Base-by-base conservation (phyloP, 2,113 vertebrate species). In the Poeciliopsis prolifica region DNA sequence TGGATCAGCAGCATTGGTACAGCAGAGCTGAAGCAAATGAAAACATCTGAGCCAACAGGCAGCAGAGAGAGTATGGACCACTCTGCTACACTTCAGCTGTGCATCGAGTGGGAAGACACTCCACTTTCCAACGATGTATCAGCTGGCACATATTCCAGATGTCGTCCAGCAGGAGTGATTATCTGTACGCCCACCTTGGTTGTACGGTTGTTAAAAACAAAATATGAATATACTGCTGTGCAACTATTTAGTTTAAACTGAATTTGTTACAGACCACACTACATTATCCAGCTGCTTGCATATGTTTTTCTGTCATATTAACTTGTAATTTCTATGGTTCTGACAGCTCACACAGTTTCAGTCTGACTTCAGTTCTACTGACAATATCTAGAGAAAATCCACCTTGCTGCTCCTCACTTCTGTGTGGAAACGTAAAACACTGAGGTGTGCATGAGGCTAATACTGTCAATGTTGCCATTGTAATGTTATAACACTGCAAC, bases 131-230 rank as follows among this genome's bases (percentile, higher is more conserved):
- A 37, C 24, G 10, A 35, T 37, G 22, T 33, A n/a, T 65, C 22
- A 65, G 22, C 22, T 37, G 33, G 9, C 28, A 17, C 29, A 17
- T 62, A 30, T 33, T 35, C 8, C 19, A 35, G 63, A 33, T 33
- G 15, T 19, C 11, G 24, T 37, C 31, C 3, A 5, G 19, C 9
- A 24, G 63, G 19, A 10, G n/a, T 58, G 5, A 24, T n/a, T 22
- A 35, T 33, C 31, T 12, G 22, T n/a, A 35, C 31, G 30, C 33
- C 31, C 63, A 65, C 63, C 31, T 24, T 10, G 17, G 31, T 33
- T n/a, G n/a, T n/a, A n/a, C n/a, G n/a, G n/a, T n/a, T 62, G 61
- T 62, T 62, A 62, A 30, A 62, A 58, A 58, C 8, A n/a, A 58
- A n/a, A 58, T 1, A n/a, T 24, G 22, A n/a, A 2, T 5, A 1